Base-by-base conservation (phyloP, 1,140 invertebrate genomes). In the Limonius californicus region DNA sequence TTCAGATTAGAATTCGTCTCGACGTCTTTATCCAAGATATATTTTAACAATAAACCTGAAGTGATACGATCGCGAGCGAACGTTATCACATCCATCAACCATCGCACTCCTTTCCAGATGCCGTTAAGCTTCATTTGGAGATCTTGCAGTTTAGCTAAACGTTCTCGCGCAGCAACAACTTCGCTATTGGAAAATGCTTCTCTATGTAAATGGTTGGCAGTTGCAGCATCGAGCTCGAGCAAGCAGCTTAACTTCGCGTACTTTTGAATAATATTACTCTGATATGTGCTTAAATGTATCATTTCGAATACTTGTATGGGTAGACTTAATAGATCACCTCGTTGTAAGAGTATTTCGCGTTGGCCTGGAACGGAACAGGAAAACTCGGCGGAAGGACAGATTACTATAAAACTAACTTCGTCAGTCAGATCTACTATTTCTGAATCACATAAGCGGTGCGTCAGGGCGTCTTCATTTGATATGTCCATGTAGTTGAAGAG, bases 141-240 rank as follows among this genome's bases (percentile, higher is more conserved):
- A 56, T 92, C 87, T 72, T 94, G 88, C 14, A 97, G 76, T 68
- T 89, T 88, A 0, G 85, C 80, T 9, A 97, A 76, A 32, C 92
- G 85, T 64, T 94, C 89, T 74, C 93, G 94, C 7, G 95, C 91
- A 2, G 85, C 83, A 59, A 86, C 86, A 1, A 98, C 75, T 76
- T 98, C 95, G 6, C 84, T 86, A 45, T 88, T 88, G 14, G 94
- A 97, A 75, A 97, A 98, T 0, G 96, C 95, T 80, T 97, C 93
- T 73, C 95, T 78, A 65, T 94, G 92, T 12, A 88, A 88, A 72
- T 97, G 94, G 60, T 94, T 93, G 2, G 95, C 95, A 61, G 96
- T 82, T 1, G 91, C 89, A 0, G 91, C 89, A 67, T 98, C 95
- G 71, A 97, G 81, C 77, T 99, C 95, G 15, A 98, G 78, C 19